Evolutionary conservation across 1,140 invertebrate species (phyloP).

Genomic region (Apocrypta bakeri): DNA sequence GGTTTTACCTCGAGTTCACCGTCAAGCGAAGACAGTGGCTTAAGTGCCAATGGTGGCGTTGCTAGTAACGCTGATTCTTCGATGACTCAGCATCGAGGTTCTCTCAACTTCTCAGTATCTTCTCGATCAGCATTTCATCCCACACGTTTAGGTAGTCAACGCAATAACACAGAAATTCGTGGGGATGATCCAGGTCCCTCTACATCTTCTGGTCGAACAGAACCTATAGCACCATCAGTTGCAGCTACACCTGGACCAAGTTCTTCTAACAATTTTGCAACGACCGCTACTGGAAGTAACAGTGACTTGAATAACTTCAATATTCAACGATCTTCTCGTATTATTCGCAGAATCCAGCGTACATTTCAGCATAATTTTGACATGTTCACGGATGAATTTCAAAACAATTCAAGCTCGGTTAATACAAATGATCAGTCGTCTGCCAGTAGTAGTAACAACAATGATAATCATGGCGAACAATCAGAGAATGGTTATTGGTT

Average conservation of each 20-base stretch:
- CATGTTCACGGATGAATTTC: slow-evolving; percentile 46
- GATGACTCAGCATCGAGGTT: slow-evolving; percentile 48
- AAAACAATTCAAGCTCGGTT: slow-evolving; percentile 46
- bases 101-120: slow-evolving; percentile 66
- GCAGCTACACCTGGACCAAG: neutral
- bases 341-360: neutral
- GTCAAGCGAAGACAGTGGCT: slow-evolving; percentile 59
- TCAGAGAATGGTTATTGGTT: slow-evolving; percentile 71
- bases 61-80: neutral
- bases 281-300: neutral
- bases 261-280: neutral
- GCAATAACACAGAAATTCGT: neutral
- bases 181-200: slow-evolving; percentile 50
- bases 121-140: slow-evolving; percentile 69
- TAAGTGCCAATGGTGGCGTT: slow-evolving; percentile 27
- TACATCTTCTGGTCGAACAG: neutral
- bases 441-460: slow-evolving; percentile 15
- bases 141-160: slow-evolving; percentile 37
- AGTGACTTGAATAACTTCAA: neutral
- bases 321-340: neutral
- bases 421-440: neutral
- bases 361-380: slow-evolving; percentile 32
- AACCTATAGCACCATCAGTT: neutral
- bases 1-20: slow-evolving; percentile 51
- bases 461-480: slow-evolving; percentile 59